These are phyloP conservation scores for Hoplodrina ambigua DNA, from an alignment of 2,888 invertebrate genomes.

Conservation along the genomic window DNA sequence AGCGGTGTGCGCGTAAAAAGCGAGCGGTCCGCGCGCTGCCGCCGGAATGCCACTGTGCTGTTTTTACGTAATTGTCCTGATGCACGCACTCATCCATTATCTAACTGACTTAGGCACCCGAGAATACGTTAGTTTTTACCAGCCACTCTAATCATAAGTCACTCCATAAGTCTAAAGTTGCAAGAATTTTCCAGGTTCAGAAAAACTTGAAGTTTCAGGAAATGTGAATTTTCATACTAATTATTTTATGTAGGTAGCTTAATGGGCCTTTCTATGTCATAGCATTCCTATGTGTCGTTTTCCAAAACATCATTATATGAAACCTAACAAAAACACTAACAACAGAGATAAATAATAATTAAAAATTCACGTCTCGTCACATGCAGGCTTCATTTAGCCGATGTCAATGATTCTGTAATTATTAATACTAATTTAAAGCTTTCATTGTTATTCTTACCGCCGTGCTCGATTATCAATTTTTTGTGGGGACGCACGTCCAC, in stretches of 20 bases:
- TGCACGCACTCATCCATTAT: constrained; percentile 90
- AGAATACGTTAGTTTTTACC: constrained; percentile 63
- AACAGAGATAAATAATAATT: constrained; percentile 70
- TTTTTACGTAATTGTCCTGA: constrained; percentile 89
- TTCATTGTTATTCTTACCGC: constrained; percentile 86
- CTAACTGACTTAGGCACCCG: constrained; percentile 73
- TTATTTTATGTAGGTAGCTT: background rate
- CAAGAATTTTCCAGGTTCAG: constrained; percentile 34
- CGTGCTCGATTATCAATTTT: constrained; percentile 82
- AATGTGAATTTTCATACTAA: constrained; percentile 1
- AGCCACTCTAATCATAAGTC: constrained; percentile 60
- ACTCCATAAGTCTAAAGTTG: constrained; percentile 51
- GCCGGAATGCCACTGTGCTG: constrained; percentile 84
- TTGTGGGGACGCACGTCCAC: constrained; percentile 78
- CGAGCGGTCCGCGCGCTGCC: constrained; percentile 76
- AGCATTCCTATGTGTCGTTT: constrained; percentile 5
- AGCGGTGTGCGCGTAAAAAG: constrained; percentile 80
- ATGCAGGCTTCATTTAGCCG: constrained; percentile 76
- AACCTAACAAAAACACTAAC: constrained; percentile 52
- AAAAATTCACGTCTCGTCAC: constrained; percentile 82
- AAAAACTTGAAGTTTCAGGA: constrained; percentile 41
- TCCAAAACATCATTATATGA: constrained; percentile 33
- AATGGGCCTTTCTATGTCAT: background rate
- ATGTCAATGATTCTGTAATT: constrained; percentile 88
- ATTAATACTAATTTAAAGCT: constrained; percentile 86